phyloP scores from a whole-genome alignment of 2,888 invertebrate species.

The Imbricaverruca yamaguchii region DNA sequence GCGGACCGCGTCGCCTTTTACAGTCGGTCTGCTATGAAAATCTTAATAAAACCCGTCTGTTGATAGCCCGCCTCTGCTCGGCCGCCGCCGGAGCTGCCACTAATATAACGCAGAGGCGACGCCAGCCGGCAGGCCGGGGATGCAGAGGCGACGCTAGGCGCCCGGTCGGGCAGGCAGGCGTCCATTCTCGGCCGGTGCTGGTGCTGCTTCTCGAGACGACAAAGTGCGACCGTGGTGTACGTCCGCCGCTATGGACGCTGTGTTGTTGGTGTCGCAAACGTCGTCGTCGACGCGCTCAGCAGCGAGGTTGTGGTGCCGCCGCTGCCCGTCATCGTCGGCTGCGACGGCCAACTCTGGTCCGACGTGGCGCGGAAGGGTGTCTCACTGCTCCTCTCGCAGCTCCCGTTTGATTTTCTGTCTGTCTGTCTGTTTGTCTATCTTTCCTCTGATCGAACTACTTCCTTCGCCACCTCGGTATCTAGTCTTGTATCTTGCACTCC shows the following conservation, averaged over 20 bases:
- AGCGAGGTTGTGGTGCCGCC: neutral
- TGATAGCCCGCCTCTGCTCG: neutral
- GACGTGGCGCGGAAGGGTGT: neutral
- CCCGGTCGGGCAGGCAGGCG: too few relatives aligned
- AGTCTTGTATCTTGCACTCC: too few relatives aligned
- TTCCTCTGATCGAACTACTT: too few relatives aligned
- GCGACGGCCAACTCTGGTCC: neutral
- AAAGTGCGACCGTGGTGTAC: too few relatives aligned
- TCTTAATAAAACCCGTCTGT: neutral
- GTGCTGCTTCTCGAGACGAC: too few relatives aligned
- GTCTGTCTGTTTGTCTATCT: neutral
- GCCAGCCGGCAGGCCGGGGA: slow-evolving; percentile 26
- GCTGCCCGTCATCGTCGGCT: neutral
- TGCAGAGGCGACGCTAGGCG: too few relatives aligned
- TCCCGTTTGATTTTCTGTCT: neutral
- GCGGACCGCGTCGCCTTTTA: neutral
- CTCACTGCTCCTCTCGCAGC: too few relatives aligned
- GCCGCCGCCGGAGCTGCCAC: neutral
- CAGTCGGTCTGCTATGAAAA: neutral
- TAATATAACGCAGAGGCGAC: slow-evolving; percentile 26
- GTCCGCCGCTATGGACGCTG: too few relatives aligned
- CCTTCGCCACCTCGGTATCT: too few relatives aligned
- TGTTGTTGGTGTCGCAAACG: too few relatives aligned
- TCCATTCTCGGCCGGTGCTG: too few relatives aligned
- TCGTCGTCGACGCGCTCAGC: too few relatives aligned